Conservation (phyloP, 2,888 invertebrate genomes). For the Geophilus truncorum region DNA sequence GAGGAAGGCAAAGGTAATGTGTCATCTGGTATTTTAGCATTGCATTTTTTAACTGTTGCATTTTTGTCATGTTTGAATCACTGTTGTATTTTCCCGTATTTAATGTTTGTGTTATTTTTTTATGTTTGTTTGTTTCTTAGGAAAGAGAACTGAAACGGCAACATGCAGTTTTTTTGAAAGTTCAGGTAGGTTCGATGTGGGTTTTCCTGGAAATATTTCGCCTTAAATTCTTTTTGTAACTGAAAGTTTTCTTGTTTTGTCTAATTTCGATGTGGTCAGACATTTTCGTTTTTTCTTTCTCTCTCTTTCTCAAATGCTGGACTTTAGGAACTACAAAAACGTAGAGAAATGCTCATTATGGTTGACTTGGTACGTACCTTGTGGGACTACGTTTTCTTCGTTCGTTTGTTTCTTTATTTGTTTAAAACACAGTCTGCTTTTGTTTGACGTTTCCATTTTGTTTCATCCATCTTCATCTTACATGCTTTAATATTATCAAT, state of each 20-base stretch:
- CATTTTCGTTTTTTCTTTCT: background rate
- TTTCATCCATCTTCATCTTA: too few relatives aligned
- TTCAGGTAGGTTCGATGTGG: constrained; percentile 64
- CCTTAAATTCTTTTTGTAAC: too few relatives aligned
- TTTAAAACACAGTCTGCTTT: background rate
- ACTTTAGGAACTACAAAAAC: constrained; percentile 85
- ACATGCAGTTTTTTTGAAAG: constrained; percentile 80
- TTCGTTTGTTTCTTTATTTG: constrained; percentile 6
- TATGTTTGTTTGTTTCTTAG: constrained; percentile 57
- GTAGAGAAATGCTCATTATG: constrained; percentile 74
- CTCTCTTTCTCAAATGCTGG: constrained; percentile 42
- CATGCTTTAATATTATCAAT: too few relatives aligned
- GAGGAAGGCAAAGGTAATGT: constrained; percentile 75
- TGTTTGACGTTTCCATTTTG: background rate
- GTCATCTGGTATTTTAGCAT: too few relatives aligned
- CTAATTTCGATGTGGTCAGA: background rate
- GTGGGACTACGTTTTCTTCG: background rate
- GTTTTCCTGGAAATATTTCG: constrained; percentile 34
- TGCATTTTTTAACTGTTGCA: constrained; percentile 25
- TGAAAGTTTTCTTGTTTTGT: background rate
- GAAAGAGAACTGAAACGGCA: constrained; percentile 86
- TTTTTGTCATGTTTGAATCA: background rate
- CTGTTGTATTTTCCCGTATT: background rate
- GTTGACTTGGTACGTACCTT: constrained; percentile 66
- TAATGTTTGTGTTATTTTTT: background rate